Evolutionary conservation across 2,113 vertebrate species (phyloP), one percentile per base, ranked within the genome.

Genomic region (Barnardius zonarius): DNA sequence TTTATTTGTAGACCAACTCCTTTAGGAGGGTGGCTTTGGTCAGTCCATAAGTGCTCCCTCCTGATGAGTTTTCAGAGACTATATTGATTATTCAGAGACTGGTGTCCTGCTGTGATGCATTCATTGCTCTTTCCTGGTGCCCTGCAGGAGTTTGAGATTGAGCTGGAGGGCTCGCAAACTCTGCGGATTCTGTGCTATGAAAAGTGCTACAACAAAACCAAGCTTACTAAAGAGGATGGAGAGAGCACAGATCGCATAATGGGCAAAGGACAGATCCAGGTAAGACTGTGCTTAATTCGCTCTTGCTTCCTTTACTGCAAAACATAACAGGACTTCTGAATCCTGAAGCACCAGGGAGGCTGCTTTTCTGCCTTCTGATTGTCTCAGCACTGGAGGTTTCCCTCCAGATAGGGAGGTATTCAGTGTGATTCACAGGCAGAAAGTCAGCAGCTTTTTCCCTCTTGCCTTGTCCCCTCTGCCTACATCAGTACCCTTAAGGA

Each of bases 111-210:
- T 48, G 78, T 73, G 48, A 20, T 33, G 35, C 33, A 27, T 20
- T 87, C 49, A 69, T 27, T 17, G 49, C 51, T 30, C 39, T 91
- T 83, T 81, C 20, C 43, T 49, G 62, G 46, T 96, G 41, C 91
- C 17, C 94, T 83, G n/a, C 86, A 99, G 99, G 99, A 99, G 97
- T 99, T 99, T 90, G 99, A 99, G 97, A 99, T 99, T 8, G 99
- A 99, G 94, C 98, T 99, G 92, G 99, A 99, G 95, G 99, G 99
- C 78, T 99, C 99, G 6, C 99, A 99, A 72, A 99, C 98, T 4
- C 83, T 99, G 93, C 96, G 99, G 94, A 98, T 99, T 83, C 97
- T 99, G 85, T 99, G 99, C 96, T 99, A 99, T 10, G 99, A 99
- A 67, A 99, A 99, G 93, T 98, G 98, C 93, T 99, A 99, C 98